Evolutionary conservation across 2,797 vertebrate species (phyloP).

Genomic region (Helicolenus hilgendorfi): DNA sequence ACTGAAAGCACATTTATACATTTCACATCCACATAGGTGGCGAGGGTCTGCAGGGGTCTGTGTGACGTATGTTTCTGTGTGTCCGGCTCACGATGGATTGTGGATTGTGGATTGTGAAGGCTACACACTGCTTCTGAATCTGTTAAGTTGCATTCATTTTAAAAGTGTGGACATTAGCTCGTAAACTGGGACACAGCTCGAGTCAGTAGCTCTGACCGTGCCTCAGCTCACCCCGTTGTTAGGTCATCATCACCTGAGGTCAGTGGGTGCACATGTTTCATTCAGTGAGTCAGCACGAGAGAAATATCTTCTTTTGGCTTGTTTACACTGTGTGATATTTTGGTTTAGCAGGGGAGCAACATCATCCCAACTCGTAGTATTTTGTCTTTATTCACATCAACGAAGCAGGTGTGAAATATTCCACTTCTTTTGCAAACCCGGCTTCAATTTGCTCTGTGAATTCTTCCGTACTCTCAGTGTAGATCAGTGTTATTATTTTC

Average conservation of each 20-base stretch:
- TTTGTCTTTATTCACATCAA: not conserved
- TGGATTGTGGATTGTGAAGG: not conserved
- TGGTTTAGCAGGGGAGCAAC: not conserved
- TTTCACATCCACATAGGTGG: not conserved
- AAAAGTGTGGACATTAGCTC: not conserved
- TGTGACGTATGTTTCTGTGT: not conserved
- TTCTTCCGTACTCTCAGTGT: not conserved
- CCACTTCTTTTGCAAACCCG: not conserved
- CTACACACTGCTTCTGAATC: not conserved
- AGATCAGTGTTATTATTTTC: not conserved
- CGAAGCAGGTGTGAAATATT: not conserved
- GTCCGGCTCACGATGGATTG: not conserved
- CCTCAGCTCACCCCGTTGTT: not conserved
- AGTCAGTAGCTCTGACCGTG: not conserved
- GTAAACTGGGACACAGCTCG: not conserved
- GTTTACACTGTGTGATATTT: not conserved
- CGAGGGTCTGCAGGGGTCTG: not conserved
- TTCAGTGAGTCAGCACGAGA: constrained; percentile 36
- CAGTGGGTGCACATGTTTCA: constrained; percentile 32
- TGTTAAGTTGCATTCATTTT: not conserved
- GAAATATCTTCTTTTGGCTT: not conserved
- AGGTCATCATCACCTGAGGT: constrained; percentile 44
- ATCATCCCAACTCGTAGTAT: not conserved
- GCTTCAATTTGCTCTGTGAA: not conserved
- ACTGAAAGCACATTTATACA: not conserved